Evolutionary conservation across 2,888 invertebrate species (phyloP).

Genomic region (Eilema depressum): DNA sequence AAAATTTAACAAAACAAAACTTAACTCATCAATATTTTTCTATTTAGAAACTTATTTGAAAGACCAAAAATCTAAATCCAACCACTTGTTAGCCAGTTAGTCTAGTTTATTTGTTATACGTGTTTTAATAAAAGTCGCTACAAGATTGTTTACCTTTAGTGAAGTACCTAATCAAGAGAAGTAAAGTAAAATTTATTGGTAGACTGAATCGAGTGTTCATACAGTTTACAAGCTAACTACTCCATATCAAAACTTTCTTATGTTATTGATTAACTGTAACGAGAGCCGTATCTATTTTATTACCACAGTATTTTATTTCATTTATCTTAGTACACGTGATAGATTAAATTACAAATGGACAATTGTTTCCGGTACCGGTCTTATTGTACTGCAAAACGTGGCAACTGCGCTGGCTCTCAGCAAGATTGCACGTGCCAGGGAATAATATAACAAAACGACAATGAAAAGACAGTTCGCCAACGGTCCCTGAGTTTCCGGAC

Average conservation of each 20-base stretch:
- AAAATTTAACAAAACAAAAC: too few species aligned
- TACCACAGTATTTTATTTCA: neutral
- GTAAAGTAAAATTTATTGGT: neutral
- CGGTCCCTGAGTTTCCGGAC: neutral
- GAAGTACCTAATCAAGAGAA: too few species aligned
- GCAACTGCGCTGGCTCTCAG: conserved; percentile 52
- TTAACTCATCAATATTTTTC: too few species aligned
- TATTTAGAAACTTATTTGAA: too few species aligned
- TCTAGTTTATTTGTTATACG: too few species aligned
- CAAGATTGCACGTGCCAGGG: conserved; percentile 52
- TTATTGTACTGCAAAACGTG: conserved; percentile 45
- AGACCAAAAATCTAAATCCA: too few species aligned
- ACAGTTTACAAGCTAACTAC: neutral
- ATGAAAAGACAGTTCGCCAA: conserved; percentile 23
- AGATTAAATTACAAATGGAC: conserved; percentile 53
- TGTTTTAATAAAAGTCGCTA: too few species aligned
- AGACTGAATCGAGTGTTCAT: neutral
- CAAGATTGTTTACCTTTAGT: too few species aligned
- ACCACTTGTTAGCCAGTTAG: too few species aligned
- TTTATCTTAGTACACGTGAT: conserved; percentile 23
- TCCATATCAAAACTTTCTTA: neutral
- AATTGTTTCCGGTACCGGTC: conserved; percentile 40
- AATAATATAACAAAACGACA: conserved; percentile 36
- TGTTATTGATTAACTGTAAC: neutral
- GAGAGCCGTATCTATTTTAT: neutral